Base-by-base conservation (phyloP, 2,113 vertebrate genomes). In the Notarius quadriscutis region DNA sequence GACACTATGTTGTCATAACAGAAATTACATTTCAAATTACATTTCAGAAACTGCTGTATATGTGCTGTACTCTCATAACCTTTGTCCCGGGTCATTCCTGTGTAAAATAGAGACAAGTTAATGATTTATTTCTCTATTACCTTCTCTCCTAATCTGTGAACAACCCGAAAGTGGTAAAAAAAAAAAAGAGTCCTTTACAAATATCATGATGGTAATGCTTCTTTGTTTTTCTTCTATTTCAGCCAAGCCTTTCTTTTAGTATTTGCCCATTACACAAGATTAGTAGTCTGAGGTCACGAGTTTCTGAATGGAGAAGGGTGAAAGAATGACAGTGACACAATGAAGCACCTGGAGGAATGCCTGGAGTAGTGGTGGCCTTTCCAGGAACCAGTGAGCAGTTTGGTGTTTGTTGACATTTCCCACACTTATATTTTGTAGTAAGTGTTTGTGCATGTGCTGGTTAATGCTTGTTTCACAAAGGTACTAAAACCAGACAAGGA, bases 341-440 rank as follows among this genome's bases (percentile, higher is more conserved):
- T 85, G 90, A 90, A 92, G 91, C 88, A 88, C 89, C 89, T 83
- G 90, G 60, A 84, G 88, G 84, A 72, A 55, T 90, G 78, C 84
- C 89, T 91, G 58, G 79, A 41, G 91, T 91, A 87, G 88, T 86
- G 84, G 84, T 87, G 89, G 87, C 89, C 88, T 91, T 91, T 93
- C 88, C 86, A 87, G 86, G 63, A 83, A 25, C 86, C 79, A 90
- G 83, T 82, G 74, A 88, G 82, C 51, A 74, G 78, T 84, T 17
- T 69, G 87, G 79, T 18, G 41, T 84, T 89, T 95, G 93, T 95
- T 95, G 94, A 95, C 93, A 91, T 94, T 95, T 95, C 95, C 94
- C 95, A 95, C 92, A 91, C 90, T 60, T 88, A 90, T 78, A 85
- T 90, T 88, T 88, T 86, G 85, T 85, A 22, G 82, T 86, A 62